Evolutionary conservation across 2,888 invertebrate species (phyloP).

Genomic region (Drosophila longiperda): DNA sequence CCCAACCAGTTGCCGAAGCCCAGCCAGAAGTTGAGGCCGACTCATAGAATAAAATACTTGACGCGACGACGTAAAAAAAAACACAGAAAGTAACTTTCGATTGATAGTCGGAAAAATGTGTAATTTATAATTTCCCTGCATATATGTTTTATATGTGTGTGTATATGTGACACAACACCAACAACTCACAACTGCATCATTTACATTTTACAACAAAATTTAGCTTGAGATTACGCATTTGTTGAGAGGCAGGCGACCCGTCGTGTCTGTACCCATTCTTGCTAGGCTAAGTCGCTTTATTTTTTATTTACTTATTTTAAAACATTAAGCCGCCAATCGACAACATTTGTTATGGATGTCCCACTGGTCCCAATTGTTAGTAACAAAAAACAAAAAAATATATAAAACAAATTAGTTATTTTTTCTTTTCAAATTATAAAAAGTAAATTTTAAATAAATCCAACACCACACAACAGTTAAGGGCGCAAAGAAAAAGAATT

Average conservation of each 20-base stretch:
- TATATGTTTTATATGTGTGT: slow-evolving; percentile 41
- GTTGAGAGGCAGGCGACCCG: slow-evolving; percentile 32
- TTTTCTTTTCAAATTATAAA: slow-evolving; percentile 9
- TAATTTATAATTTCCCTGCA: slow-evolving; percentile 65
- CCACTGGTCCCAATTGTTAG: slow-evolving; percentile 3
- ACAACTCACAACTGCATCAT: slow-evolving; percentile 20
- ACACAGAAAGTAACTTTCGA: slow-evolving; percentile 15
- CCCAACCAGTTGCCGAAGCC: slow-evolving; percentile 30
- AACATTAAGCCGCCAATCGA: slow-evolving; percentile 16
- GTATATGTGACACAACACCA: slow-evolving; percentile 17
- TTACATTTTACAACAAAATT: slow-evolving; percentile 49
- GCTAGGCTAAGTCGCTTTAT: slow-evolving; percentile 45
- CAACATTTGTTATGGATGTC: not conserved
- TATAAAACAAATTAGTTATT: slow-evolving; percentile 10
- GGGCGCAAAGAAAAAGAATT: slow-evolving; percentile 50
- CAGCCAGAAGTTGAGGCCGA: slow-evolving; percentile 46
- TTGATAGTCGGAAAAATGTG: slow-evolving; percentile 35
- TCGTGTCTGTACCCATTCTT: slow-evolving; percentile 43
- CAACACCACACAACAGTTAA: slow-evolving; percentile 16
- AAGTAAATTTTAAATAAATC: slow-evolving; percentile 6
- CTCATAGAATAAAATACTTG: slow-evolving; percentile 42
- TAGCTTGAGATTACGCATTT: slow-evolving; percentile 68
- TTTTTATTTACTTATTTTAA: slow-evolving; percentile 41
- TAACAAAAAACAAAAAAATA: not conserved
- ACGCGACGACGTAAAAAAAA: slow-evolving; percentile 9